Percentiles rank a stretch among this genome's conserved stretches.
These are phyloP conservation scores for Rhopalosiphum padi DNA, from an alignment of 1,140 invertebrate genomes.

Conservation along the genomic window DNA sequence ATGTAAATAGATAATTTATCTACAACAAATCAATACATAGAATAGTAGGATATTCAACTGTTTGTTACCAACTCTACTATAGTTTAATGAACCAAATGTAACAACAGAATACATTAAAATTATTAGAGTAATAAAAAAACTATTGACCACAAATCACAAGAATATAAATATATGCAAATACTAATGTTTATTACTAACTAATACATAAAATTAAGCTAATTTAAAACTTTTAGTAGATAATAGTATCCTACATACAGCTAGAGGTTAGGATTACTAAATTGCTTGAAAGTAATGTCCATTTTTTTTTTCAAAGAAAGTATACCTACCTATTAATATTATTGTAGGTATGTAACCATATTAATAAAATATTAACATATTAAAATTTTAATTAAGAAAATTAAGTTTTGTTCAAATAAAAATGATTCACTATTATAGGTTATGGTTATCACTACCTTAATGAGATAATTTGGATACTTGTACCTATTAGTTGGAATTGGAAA, in stretches of 20 bases:
- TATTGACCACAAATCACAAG: slow-evolving; percentile 7
- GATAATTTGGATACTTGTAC: no score
- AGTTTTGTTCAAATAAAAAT: no score
- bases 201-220: background rate
- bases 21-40: background rate
- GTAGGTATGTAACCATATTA: no score
- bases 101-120: background rate
- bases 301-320: no score
- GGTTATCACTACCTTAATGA: no score
- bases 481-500: no score
- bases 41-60: background rate
- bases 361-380: no score
- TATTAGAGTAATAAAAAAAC: background rate
- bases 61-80: background rate
- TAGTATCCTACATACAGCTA: background rate
- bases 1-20: background rate
- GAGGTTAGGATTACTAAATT: no score
- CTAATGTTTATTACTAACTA: background rate
- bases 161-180: background rate
- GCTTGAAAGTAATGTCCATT: no score
- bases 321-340: no score
- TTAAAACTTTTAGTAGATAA: background rate
- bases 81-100: background rate
- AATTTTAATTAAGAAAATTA: no score
- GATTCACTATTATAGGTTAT: no score